Percentiles rank a stretch among this genome's conserved stretches.
These are phyloP conservation scores for Elmis aenea DNA, from an alignment of 2,888 invertebrate genomes.

Conservation along the genomic window DNA sequence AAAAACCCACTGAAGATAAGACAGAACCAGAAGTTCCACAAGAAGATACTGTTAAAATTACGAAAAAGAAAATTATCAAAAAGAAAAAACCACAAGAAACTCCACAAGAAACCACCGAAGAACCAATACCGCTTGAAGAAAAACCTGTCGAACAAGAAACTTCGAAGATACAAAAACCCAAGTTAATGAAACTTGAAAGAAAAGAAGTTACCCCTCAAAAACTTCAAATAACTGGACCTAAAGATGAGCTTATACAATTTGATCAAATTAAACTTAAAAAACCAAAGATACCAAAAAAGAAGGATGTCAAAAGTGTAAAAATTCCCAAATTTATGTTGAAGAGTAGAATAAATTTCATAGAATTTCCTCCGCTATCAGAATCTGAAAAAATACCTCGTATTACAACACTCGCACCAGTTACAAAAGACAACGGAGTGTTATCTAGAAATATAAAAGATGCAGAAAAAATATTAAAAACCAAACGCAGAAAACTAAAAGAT, in stretches of 20 bases:
- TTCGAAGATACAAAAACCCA: constrained; percentile 14
- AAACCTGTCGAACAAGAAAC: constrained; percentile 29
- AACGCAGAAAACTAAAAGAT: constrained; percentile 41
- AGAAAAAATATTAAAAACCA: constrained; percentile 35
- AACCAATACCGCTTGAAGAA: constrained; percentile 31
- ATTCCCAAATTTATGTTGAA: constrained; percentile 65
- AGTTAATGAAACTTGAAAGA: constrained; percentile 10
- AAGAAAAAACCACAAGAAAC: constrained; percentile 12
- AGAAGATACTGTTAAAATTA: constrained; percentile 6
- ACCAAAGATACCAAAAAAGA: constrained; percentile 41
- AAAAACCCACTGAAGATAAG: constrained; percentile 12
- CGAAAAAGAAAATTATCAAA: constrained; percentile 41
- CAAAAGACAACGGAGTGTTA: constrained; percentile 42
- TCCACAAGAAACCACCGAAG: constrained; percentile 34
- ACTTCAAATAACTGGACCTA: constrained; percentile 54
- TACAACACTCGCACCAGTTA: constrained; percentile 34
- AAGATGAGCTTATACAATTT: constrained; percentile 52
- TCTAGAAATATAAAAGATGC: constrained; percentile 50
- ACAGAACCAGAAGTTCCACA: constrained; percentile 5
- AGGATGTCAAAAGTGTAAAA: constrained; percentile 34
- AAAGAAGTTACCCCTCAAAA: constrained; percentile 45
- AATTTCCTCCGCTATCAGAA: constrained; percentile 42
- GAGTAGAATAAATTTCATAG: constrained; percentile 58
- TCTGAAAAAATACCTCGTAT: constrained; percentile 34
- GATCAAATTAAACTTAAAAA: constrained; percentile 63